These are phyloP conservation scores for Hemicentrotus pulcherrimus DNA, from an alignment of 35 echinoderm and acorn worm species.

Conservation along the genomic window DNA sequence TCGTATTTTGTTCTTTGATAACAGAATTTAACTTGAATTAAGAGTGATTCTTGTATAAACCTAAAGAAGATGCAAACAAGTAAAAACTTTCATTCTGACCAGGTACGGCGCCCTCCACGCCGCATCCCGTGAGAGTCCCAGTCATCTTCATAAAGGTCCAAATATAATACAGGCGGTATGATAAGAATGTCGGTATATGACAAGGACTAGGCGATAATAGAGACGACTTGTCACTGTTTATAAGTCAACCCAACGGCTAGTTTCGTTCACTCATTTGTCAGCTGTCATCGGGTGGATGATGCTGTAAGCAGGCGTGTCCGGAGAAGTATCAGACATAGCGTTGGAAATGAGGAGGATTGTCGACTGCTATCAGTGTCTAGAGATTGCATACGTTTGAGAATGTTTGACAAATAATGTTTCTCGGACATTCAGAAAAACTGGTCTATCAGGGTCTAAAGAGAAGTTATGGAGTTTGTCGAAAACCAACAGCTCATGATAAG, in stretches of 20 bases:
- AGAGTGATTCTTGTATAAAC: not conserved
- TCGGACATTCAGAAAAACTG: not conserved
- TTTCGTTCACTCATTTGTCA: conserved; percentile 18
- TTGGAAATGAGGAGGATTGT: not conserved
- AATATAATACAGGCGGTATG: not conserved
- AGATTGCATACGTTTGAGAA: not conserved
- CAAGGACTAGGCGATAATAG: not conserved
- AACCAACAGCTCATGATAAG: not conserved
- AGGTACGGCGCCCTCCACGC: not conserved
- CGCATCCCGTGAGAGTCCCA: not conserved
- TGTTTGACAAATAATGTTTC: not conserved
- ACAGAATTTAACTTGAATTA: too few species aligned
- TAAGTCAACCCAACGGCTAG: not conserved
- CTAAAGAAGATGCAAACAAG: not conserved
- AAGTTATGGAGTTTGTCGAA: not conserved
- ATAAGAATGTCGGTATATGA: conserved; percentile 19
- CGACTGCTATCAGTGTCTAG: not conserved
- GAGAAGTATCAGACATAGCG: not conserved
- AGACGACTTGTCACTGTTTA: not conserved
- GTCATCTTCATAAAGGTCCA: not conserved
- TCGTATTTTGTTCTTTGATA: too few species aligned
- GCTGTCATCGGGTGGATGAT: not conserved
- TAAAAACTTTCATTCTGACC: not conserved
- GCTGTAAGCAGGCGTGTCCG: not conserved
- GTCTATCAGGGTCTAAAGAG: not conserved